Percentiles rank a stretch among this genome's conserved stretches.
Evolutionary conservation across 2,113 vertebrate genomes (phyloP).

Genomic region (Pitta sordida): DNA sequence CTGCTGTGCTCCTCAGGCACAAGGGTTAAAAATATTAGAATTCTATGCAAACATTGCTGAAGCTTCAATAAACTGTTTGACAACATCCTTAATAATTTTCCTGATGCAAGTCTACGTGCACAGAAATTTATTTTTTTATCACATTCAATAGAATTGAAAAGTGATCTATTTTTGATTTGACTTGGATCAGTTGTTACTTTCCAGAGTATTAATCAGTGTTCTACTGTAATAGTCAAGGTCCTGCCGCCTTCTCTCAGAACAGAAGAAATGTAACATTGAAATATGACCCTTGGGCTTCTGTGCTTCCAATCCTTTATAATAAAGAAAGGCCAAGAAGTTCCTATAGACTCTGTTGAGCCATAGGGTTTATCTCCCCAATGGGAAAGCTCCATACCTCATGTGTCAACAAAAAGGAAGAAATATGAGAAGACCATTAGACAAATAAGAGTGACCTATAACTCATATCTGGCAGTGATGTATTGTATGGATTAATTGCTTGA

Average conservation of each 20-base stretch:
- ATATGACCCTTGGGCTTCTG: conserved; percentile 61
- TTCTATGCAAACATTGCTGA: background rate
- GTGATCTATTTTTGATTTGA: conserved; percentile 34
- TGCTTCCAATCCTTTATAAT: conserved; percentile 57
- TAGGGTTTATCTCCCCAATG: conserved; percentile 63
- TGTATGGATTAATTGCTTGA: conserved; percentile 40
- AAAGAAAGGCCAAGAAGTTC: conserved; percentile 61
- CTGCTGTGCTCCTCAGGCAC: background rate
- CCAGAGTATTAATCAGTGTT: conserved; percentile 62
- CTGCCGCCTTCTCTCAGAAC: conserved; percentile 49
- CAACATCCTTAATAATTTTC: background rate
- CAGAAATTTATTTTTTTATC: background rate
- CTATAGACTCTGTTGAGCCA: conserved; percentile 63
- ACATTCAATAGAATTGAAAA: conserved; percentile 33
- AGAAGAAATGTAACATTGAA: conserved; percentile 63
- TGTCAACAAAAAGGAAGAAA: conserved; percentile 46
- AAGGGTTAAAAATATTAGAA: background rate
- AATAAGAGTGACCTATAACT: conserved; percentile 29
- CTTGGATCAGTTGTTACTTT: conserved; percentile 55
- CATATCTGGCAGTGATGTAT: conserved; percentile 48
- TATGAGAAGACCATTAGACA: conserved; percentile 37
- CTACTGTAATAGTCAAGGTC: conserved; percentile 69
- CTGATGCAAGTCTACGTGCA: background rate
- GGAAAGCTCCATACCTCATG: conserved; percentile 51
- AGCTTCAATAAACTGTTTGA: background rate